These are phyloP conservation scores for Hypomecis punctinalis DNA, from an alignment of 2,888 invertebrate genomes.

Conservation along the genomic window DNA sequence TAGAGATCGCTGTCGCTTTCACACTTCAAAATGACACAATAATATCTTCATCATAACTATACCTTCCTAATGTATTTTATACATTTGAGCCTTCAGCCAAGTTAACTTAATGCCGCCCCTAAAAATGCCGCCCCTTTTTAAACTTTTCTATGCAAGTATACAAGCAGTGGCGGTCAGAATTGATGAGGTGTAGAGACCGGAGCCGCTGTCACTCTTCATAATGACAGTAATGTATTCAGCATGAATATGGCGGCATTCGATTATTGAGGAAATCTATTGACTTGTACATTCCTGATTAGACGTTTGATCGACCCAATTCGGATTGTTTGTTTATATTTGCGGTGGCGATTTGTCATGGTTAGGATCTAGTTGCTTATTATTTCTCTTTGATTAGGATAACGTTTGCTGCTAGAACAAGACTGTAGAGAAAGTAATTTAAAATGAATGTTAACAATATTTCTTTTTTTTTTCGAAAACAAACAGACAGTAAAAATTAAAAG, in stretches of 20 bases:
- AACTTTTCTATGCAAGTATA: constrained; percentile 24
- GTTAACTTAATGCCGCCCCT: too few species aligned
- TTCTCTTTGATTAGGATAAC: too few species aligned
- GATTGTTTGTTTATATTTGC: background rate
- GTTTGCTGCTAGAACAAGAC: too few species aligned
- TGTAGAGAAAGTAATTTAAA: too few species aligned
- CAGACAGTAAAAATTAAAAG: too few species aligned
- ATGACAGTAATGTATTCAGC: constrained; percentile 41
- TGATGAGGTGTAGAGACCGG: constrained; percentile 45
- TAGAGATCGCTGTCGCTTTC: too few species aligned
- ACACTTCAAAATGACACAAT: too few species aligned
- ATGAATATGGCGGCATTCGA: constrained; percentile 37
- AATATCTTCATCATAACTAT: too few species aligned
- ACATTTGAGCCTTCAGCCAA: too few species aligned
- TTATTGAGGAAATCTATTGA: constrained; percentile 31
- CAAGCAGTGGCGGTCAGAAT: constrained; percentile 38
- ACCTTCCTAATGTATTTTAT: background rate
- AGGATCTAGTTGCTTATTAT: too few species aligned
- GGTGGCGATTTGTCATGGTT: background rate
- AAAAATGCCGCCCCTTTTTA: background rate
- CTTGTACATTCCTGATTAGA: constrained; percentile 23
- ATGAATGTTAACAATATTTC: too few species aligned
- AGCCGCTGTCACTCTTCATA: constrained; percentile 45
- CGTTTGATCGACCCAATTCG: constrained; percentile 20
- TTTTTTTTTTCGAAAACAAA: too few species aligned